Evolutionary conservation across 2,113 vertebrate species (phyloP).

Genomic region (Cichladusa arquata): DNA sequence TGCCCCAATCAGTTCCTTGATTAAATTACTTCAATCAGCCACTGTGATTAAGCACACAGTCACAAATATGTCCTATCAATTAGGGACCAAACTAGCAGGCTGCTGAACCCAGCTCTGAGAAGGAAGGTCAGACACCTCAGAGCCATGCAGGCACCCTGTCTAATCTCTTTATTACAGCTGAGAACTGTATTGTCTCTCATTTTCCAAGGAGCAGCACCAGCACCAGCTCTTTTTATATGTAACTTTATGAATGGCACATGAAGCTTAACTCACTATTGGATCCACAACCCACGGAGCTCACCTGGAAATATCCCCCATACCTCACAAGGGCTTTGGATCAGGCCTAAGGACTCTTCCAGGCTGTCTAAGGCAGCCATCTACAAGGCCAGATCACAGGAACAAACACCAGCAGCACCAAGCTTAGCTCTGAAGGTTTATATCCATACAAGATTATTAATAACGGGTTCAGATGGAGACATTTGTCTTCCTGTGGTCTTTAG

Average conservation of each 20-base stretch:
- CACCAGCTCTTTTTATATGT: neutral
- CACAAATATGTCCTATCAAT: neutral
- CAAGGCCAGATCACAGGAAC: neutral
- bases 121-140: neutral
- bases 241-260: neutral
- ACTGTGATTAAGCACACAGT: neutral
- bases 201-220: neutral
- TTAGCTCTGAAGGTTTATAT: neutral
- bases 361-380: neutral
- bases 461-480: neutral
- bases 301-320: neutral
- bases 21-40: conserved; percentile 37
- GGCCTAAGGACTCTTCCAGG: neutral
- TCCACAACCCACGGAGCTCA: neutral
- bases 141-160: neutral
- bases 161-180: neutral
- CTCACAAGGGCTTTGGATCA: neutral
- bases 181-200: neutral
- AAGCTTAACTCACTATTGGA: neutral
- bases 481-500: neutral
- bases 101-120: neutral
- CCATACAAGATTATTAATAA: neutral
- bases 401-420: neutral
- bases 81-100: neutral
- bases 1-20: neutral